Base-by-base conservation (phyloP, 92 coral and sea anemone genomes). In the Actinostola sp. region DNA sequence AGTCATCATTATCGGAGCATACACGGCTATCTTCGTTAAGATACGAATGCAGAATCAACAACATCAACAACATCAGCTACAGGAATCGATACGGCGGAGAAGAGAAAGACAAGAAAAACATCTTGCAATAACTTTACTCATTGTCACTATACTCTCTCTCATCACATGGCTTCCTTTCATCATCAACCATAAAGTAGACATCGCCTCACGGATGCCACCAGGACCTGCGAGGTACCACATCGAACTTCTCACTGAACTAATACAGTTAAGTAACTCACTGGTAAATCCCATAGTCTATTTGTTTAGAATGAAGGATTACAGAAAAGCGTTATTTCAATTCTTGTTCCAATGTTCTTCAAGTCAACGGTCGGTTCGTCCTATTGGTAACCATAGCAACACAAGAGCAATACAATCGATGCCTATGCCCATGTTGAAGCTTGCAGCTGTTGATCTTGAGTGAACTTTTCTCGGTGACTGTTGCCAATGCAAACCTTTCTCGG, bases 251-350 rank as follows among this genome's bases (percentile, higher is more conserved):
- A 6, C 24, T 3, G 34, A 25, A 14, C 13, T 52, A 26, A 32
- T 68, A 20, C 74, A 68, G 44, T 48, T 35, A 1, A 32, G 13
- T 0, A 68, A 68, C 62, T 68, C 74, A 8, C 50, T 68, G 9
- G 59, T 68, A n/a, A 68, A 68, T 35, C 74, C 74, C 16, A 52
- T 68, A 1, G 41, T 68, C 30, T 68, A 68, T 28, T 39, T 68
- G 32, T 68, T 68, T 33, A 34, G 74, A 23, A 24, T 68, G 48
- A 33, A 45, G 11, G 74, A 50, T 11, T 68, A 29, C 41, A 48
- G 74, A 35, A 68, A 29, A 15, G 61, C 61, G 12, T 30, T 68
- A 62, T 19, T 29, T 2, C 62, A 19, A 32, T n/a, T n/a, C n/a
- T n/a, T n/a, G n/a, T n/a, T n/a, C n/a, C n/a, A n/a, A n/a, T n/a